Base-by-base conservation (phyloP, 1,140 invertebrate species). In the Galleria mellonella region DNA sequence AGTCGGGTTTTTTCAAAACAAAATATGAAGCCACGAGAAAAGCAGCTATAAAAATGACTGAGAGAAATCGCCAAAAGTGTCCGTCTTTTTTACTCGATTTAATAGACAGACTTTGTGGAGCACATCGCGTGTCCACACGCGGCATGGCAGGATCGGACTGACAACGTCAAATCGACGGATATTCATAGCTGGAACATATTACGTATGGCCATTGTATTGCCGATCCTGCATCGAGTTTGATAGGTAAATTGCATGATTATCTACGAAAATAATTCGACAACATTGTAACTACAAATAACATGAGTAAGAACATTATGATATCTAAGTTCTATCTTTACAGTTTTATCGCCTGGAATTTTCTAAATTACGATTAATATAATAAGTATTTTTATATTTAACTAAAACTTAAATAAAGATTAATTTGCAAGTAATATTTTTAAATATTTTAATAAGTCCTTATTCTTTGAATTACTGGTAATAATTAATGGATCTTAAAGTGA, bases 111-210 rank as follows among this genome's bases (percentile, higher is more conserved):
- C 49, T 43, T 60, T 70, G 64, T 47, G 54, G 41, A 57, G 55
- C 43, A 47, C 41, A 54, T 37, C 37, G 66, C 64, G 75, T 72
- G 61, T 77, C 70, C 50, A 60, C 64, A 40, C 77, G 79, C 65
- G 73, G 72, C 79, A 84, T 84, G 60, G 66, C 72, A 81, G 53
- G 41, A 53, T 61, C 58, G 55, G 54, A 83, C 72, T 79, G 72
- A 70, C 61, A 50, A 46, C 42, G 53, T 55, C 56, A 61, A 51
- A 53, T 48, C 33, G 59, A 60, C 49, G 55, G 61, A 61, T 50
- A 57, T 77, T 75, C 47, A 50, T 72, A 76, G 70, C 62, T 73
- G 59, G 72, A 78, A 73, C 60, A 53, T 62, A 6, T 23, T 53
- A 52, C 37, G 54, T 61, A 62, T 47, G 44, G 42, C 54, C 50